A percentile compares a stretch with the other conserved stretches of the same genome.
These are phyloP conservation scores for Leptogaster cylindrica DNA, from an alignment of 2,888 invertebrate species.

Conservation along the genomic window DNA sequence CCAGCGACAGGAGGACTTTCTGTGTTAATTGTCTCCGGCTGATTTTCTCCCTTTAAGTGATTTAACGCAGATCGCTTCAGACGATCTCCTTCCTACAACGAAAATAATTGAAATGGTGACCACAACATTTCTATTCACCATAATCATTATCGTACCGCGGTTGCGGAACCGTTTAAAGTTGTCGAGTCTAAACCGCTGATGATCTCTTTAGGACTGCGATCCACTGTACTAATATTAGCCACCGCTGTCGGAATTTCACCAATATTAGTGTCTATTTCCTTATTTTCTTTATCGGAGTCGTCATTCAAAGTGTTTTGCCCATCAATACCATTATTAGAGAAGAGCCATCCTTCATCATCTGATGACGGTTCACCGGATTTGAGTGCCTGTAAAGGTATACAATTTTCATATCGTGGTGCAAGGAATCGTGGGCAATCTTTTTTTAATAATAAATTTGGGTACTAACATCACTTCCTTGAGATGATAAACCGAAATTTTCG, in stretches of 20 bases:
- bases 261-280: conserved; percentile 51
- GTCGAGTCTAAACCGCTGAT: conserved; percentile 26
- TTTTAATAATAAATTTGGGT: conserved; percentile 40
- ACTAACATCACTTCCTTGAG: conserved; percentile 60
- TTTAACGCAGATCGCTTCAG: conserved; percentile 41
- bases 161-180: conserved; percentile 19
- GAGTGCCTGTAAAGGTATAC: conserved; percentile 49
- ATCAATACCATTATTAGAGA: conserved; percentile 48
- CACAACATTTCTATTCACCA: not conserved
- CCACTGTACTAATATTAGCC: conserved; percentile 7
- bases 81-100: conserved; percentile 35
- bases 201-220: conserved; percentile 7
- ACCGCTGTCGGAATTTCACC: not conserved
- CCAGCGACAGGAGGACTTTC: conserved; percentile 1
- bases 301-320: conserved; percentile 48
- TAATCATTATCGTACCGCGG: conserved; percentile 33
- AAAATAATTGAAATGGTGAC: not conserved
- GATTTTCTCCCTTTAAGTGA: conserved; percentile 45
- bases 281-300: conserved; percentile 62
- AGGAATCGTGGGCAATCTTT: not conserved
- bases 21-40: conserved; percentile 39
- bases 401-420: no score
- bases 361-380: conserved; percentile 67
- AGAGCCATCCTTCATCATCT: conserved; percentile 65
- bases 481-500: conserved; percentile 66